Base-by-base conservation (phyloP, 2,888 invertebrate species). In the Eupithecia dodoneata region DNA sequence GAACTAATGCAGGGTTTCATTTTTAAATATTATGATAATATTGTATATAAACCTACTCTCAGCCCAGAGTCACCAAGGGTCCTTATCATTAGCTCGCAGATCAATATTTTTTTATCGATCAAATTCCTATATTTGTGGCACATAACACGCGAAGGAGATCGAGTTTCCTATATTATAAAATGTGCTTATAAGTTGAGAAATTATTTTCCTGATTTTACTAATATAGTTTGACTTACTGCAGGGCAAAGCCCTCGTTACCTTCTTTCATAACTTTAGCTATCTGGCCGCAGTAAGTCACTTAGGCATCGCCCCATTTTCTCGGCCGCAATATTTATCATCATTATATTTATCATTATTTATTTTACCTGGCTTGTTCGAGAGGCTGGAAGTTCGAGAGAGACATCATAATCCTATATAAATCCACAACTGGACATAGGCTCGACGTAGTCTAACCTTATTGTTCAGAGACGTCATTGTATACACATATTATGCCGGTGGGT, bases 1-100 rank as follows among this genome's bases (percentile, higher is more conserved):
- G 90, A 89, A 89, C 88, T 88, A 84, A 87, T 87, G 86, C 87
- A 86, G 85, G 84, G 85, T 90, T 91, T 88, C 83, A 81, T 86
- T 86, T 84, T 81, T 84, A 85, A 81, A 81, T 81, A 81, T 80
- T 80, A 79, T 71, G 55, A 49, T 71, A 59, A 49, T 63, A 76
- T 42, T 73, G 55, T 74, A 76, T 76, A 55, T 55, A 59, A 55
- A 72, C 49, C n/a, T 42, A 66, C 41, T 42, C 41, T 13, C 3
- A 13, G 15, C 42, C 7, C 42, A 12, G n/a, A 65, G 52, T 52
- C 4, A 15, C 52, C 15, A 15, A 55, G 55, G n/a, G n/a, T n/a
- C n/a, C 0, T 18, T 59, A 18, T 59, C 9, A 18, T 18, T 18
- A 18, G 55, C 6, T 42, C 30, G 63, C 30, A 63, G 3, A 18